A percentile compares a stretch with the other conserved stretches of the same genome.
These are phyloP conservation scores for Megastigmus dorsalis DNA, from an alignment of 2,888 invertebrate species.

Conservation along the genomic window DNA sequence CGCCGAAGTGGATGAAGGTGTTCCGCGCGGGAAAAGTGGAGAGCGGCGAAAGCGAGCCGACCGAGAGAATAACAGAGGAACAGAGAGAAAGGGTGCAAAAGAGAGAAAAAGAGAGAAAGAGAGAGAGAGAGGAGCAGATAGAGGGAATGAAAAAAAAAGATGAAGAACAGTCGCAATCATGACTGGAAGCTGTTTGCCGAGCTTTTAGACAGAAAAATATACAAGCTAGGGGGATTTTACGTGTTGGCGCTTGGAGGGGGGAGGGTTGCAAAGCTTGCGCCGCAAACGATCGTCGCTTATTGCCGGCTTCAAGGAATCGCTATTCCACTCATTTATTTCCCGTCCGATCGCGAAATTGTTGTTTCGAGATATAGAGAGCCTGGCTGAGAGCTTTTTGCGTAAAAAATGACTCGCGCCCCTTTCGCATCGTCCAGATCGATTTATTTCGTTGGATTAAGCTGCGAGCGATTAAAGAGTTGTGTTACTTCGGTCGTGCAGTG, in stretches of 20 bases:
- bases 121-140: neutral
- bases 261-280: neutral
- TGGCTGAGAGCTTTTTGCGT: no score
- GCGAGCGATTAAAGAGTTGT: conserved; percentile 25
- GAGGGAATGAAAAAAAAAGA: conserved; percentile 19
- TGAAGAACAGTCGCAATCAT: conserved; percentile 45
- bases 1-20: no score
- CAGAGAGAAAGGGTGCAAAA: no score
- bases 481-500: no score
- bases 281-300: neutral
- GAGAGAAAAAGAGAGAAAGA: neutral
- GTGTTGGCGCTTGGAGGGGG: conserved; percentile 16
- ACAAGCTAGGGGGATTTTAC: conserved; percentile 17
- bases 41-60: no score
- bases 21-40: no score
- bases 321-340: conserved; percentile 43
- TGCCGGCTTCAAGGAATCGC: conserved; percentile 33
- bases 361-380: conserved; percentile 23
- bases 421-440: conserved; percentile 2
- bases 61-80: no score
- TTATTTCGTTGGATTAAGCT: conserved; percentile 45
- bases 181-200: conserved; percentile 40
- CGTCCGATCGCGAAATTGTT: neutral
- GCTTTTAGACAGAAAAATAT: conserved; percentile 43
- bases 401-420: neutral